phyloP scores from a whole-genome alignment of 2,797 vertebrate species.

The Cephalopachus bancanus region DNA sequence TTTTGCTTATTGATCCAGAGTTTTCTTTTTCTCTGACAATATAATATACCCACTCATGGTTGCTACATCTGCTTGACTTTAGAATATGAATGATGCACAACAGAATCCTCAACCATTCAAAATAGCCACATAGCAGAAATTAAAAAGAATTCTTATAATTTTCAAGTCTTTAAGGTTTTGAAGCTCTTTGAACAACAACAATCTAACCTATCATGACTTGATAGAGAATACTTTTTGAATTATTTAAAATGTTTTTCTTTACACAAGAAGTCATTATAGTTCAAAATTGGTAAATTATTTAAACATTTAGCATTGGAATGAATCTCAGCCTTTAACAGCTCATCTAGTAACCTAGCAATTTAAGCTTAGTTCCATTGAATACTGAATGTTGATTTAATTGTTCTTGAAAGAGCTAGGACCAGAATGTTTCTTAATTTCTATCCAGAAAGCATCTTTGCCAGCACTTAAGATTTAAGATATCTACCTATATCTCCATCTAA shows the following conservation, averaged over 20 bases:
- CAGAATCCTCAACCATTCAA: not conserved
- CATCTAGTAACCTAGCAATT: not conserved
- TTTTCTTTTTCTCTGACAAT: not conserved
- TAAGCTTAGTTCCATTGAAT: not conserved
- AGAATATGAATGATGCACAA: not conserved
- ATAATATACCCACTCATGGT: not conserved
- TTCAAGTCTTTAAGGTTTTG: not conserved
- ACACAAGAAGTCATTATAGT: not conserved
- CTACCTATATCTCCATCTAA: not conserved
- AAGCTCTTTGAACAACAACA: not conserved
- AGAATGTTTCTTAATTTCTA: not conserved
- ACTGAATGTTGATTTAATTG: not conserved
- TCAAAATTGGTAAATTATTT: not conserved
- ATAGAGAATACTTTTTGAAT: not conserved
- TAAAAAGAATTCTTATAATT: not conserved
- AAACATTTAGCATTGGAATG: not conserved
- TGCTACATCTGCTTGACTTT: not conserved
- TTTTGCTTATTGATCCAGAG: not conserved
- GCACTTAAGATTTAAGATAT: not conserved
- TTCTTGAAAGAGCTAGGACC: not conserved
- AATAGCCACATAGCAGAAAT: not conserved
- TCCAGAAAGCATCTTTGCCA: not conserved
- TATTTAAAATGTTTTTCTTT: not conserved
- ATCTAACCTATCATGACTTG: not conserved
- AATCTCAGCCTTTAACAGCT: not conserved